phyloP scores from a whole-genome alignment of 2,888 invertebrate genomes.

The Pharmacophagus antenor region DNA sequence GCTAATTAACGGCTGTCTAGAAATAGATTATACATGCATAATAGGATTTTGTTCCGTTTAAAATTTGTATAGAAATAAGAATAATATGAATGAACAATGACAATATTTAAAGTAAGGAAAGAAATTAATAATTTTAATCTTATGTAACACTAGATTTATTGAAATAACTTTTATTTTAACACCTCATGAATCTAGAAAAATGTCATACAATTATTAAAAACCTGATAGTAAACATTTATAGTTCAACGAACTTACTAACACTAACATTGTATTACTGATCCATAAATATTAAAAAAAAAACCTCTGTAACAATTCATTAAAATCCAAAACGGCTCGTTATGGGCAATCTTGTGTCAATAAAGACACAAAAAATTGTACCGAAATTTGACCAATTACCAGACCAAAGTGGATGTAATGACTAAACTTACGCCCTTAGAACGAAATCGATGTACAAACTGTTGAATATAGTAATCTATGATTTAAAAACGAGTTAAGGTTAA shows the following conservation, averaged over 20 bases:
- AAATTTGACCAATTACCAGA: constrained; percentile 70
- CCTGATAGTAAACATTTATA: neutral
- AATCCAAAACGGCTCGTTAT: constrained; percentile 29
- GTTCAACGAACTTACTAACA: neutral
- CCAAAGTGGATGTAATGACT: constrained; percentile 69
- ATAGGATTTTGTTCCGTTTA: no score
- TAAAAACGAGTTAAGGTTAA: constrained; percentile 15
- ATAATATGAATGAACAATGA: no score
- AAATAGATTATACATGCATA: no score
- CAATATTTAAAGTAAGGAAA: no score
- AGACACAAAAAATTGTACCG: constrained; percentile 59
- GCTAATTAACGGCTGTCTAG: neutral
- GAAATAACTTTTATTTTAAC: no score
- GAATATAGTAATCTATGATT: constrained; percentile 62
- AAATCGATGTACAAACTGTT: constrained; percentile 59
- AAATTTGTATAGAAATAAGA: no score
- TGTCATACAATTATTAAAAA: no score
- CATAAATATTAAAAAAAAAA: constrained; percentile 4
- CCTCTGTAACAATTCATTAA: constrained; percentile 29
- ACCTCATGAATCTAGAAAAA: no score
- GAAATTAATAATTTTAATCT: no score
- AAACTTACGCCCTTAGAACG: constrained; percentile 60
- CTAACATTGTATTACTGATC: neutral
- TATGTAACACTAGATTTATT: no score
- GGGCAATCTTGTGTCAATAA: constrained; percentile 47